Conservation (phyloP, 2,888 invertebrate genomes). For the Heliconius erato region DNA sequence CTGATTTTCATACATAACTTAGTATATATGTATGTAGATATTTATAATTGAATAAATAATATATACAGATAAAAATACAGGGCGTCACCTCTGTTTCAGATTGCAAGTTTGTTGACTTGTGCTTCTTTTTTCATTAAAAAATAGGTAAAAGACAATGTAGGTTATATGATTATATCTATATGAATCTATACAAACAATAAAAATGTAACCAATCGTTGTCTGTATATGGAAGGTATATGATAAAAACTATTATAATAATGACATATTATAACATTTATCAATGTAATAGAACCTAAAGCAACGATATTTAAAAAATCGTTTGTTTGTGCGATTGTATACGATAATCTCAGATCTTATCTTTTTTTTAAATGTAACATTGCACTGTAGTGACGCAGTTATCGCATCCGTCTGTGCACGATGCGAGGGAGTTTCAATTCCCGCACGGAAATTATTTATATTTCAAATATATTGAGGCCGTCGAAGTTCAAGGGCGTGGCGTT, state of each 20-base stretch:
- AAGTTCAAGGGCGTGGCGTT: background rate
- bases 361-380: too few species aligned
- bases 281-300: background rate
- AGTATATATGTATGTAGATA: background rate
- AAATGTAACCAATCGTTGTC: too few species aligned
- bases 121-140: background rate
- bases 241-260: background rate
- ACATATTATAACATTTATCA: too few species aligned
- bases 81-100: conserved; percentile 6
- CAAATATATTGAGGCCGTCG: background rate
- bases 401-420: too few species aligned
- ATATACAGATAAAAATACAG: conserved; percentile 1
- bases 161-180: too few species aligned
- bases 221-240: background rate
- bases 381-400: too few species aligned
- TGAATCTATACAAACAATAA: too few species aligned
- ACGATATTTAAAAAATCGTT: too few species aligned
- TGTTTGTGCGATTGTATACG: too few species aligned
- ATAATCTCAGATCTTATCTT: too few species aligned
- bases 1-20: background rate
- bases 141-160: background rate
- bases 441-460: too few species aligned
- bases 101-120: background rate
- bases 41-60: conserved; percentile 6
- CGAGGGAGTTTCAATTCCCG: too few species aligned